A percentile compares a stretch with the other conserved stretches of the same genome.
Evolutionary conservation across 2,888 invertebrate species (phyloP).

Genomic region (Tetanocera ferruginea): DNA sequence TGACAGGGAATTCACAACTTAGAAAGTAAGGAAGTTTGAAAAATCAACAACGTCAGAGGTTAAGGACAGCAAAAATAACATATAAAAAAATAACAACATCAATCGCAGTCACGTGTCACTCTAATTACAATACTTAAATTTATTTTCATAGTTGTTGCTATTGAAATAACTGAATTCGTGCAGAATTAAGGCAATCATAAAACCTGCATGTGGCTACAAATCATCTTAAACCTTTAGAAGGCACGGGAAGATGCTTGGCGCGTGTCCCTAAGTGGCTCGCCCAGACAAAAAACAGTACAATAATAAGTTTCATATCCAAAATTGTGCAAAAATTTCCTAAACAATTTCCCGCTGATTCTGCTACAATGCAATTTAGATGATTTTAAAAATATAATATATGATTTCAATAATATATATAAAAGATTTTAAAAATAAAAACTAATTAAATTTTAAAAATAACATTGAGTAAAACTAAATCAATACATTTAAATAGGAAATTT

Average conservation of each 20-base stretch:
- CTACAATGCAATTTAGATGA: too few species aligned
- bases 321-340: background rate
- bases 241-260: slow-evolving; percentile 4
- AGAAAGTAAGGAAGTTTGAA: background rate
- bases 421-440: too few species aligned
- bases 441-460: too few species aligned
- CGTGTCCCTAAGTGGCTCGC: slow-evolving; percentile 22
- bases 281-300: background rate
- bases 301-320: background rate
- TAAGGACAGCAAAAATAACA: background rate
- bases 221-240: background rate
- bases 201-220: slow-evolving; percentile 31
- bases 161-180: background rate
- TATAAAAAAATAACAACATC: background rate
- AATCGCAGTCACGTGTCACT: slow-evolving; percentile 22
- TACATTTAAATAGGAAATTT: too few species aligned
- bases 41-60: background rate
- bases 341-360: background rate
- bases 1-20: background rate
- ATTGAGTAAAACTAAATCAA: too few species aligned
- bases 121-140: slow-evolving; percentile 19
- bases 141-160: background rate
- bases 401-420: too few species aligned
- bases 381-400: too few species aligned
- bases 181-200: slow-evolving; percentile 30